Evolutionary conservation across 1,140 invertebrate species (phyloP), one percentile per base, ranked within the genome.

Genomic region (Drosophila ironensis): DNA sequence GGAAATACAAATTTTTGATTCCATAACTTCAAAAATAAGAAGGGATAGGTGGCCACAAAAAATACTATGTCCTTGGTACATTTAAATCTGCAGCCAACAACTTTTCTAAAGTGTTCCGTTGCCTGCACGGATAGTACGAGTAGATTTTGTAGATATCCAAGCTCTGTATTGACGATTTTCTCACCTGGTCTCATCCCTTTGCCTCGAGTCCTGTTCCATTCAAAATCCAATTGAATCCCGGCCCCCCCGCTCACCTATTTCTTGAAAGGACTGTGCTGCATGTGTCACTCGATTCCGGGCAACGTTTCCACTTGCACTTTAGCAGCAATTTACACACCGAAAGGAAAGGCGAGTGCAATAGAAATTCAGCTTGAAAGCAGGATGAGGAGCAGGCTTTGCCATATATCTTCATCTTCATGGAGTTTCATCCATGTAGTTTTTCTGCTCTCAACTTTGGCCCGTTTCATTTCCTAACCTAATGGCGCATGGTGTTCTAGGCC

Each of bases 391-490:
- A 20, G 40, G 17, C 24, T 37, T 19, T 30, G 19, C 25, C 48
- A 67, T 40, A 20, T 28, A 38, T 67, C 46, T 53, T 51, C 60
- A 66, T 53, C 30, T 45, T 61, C 44, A 3, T 53, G 28, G 37
- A 28, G 37, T 37, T 45, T 37, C n/a, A n/a, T n/a, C n/a, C n/a
- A n/a, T 35, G 52, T 40, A 33, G 56, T 35, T 42, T 35, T 42
- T 28, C 28, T 11, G 30, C 33, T 44, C 11, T 52, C 27, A 17
- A 40, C 25, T 17, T 30, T 37, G n/a, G 30, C 41, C 25, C 38
- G 40, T 68, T 68, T 14, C 59, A 61, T 63, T 64, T 48, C 56
- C 56, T 27, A 37, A 64, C 51, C 63, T 69, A 69, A 69, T 69
- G 63, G 66, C 35, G 37, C 66, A 57, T 47, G 22, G 66, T 48